Conservation (phyloP, 2,888 invertebrate genomes). For the Mythimna albipuncta region DNA sequence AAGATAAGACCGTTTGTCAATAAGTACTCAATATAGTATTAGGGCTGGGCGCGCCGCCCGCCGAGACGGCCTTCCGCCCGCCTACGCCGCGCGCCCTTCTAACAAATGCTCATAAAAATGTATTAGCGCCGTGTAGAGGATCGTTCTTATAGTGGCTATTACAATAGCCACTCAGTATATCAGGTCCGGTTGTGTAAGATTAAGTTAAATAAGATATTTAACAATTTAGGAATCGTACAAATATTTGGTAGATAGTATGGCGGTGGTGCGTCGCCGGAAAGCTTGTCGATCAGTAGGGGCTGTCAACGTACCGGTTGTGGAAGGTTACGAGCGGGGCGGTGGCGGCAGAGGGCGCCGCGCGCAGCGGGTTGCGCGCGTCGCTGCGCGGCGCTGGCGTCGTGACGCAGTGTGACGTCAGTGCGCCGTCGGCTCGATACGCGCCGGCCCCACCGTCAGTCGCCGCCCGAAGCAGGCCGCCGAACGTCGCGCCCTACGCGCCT, state of each 20-base stretch:
- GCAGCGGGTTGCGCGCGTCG: slow-evolving; percentile 82
- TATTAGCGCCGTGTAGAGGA: slow-evolving; percentile 66
- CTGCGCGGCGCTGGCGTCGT: slow-evolving; percentile 89
- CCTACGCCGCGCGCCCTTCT: slow-evolving; percentile 68
- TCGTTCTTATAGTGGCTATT: slow-evolving; percentile 56
- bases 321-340: slow-evolving; percentile 84
- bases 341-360: slow-evolving; percentile 78
- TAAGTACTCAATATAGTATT: slow-evolving; percentile 71
- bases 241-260: slow-evolving; percentile 61
- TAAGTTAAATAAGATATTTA: slow-evolving; percentile 42
- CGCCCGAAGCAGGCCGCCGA: slow-evolving; percentile 89
- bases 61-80: slow-evolving; percentile 74
- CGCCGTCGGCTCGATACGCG: slow-evolving; percentile 92
- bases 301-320: slow-evolving; percentile 86
- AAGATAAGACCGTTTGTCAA: slow-evolving; percentile 71
- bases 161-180: slow-evolving; percentile 29
- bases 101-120: slow-evolving; percentile 73
- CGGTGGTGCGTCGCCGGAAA: slow-evolving; percentile 69
- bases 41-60: slow-evolving; percentile 69
- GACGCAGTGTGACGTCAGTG: slow-evolving; percentile 94
- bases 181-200: slow-evolving; percentile 6
- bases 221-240: slow-evolving; percentile 49
- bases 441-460: slow-evolving; percentile 91
- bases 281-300: slow-evolving; percentile 79
- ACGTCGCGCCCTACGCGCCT: slow-evolving; percentile 86